phyloP scores from a whole-genome alignment of 2,113 vertebrate genomes.

The Rafetus swinhoei region DNA sequence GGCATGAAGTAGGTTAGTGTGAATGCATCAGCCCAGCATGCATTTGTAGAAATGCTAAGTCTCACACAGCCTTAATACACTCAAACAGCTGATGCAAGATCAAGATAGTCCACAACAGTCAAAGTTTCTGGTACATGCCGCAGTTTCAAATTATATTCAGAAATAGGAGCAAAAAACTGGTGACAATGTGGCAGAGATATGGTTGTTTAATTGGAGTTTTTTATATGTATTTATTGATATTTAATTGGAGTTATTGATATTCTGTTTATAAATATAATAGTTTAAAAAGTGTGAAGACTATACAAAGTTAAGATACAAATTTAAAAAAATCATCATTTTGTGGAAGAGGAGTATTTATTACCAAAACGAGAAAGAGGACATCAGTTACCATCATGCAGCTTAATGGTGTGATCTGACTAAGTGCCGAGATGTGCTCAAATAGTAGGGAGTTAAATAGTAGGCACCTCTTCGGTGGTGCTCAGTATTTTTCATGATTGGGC shows the following conservation, averaged over 20 bases:
- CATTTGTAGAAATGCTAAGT: not conserved
- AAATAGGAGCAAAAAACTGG: not conserved
- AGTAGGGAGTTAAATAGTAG: accelerated
- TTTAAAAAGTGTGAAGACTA: not conserved
- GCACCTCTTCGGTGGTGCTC: not conserved
- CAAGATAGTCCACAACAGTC: not conserved
- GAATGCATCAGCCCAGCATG: not conserved
- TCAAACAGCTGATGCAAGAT: not conserved
- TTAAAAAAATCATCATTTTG: not conserved
- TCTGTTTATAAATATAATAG: not conserved
- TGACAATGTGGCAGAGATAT: not conserved
- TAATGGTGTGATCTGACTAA: not conserved
- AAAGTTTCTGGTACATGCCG: not conserved
- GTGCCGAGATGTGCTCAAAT: not conserved
- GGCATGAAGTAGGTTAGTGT: not conserved
- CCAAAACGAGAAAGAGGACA: not conserved
- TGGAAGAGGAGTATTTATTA: not conserved
- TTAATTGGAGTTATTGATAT: not conserved
- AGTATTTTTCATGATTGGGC: not conserved
- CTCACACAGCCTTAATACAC: no score
- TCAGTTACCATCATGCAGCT: no score
- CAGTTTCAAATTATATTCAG: not conserved
- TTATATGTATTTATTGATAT: no score
- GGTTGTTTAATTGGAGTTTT: not conserved
- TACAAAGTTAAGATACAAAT: not conserved